Conservation (phyloP, 2,888 invertebrate genomes). For the Stenchaetothrips biformis region DNA sequence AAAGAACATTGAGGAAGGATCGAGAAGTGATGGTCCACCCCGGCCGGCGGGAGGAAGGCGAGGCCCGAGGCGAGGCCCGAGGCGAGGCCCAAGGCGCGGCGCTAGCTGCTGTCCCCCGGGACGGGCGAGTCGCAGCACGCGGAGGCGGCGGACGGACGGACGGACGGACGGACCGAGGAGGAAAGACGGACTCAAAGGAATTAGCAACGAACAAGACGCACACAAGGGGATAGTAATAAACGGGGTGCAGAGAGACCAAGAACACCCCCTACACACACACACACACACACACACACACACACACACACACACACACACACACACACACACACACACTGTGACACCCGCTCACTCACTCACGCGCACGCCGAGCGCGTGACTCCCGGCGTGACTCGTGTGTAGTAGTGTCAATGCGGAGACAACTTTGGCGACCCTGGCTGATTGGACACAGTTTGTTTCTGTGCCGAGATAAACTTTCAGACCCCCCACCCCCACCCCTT, state of each 20-base stretch:
- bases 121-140: not conserved
- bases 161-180: not conserved
- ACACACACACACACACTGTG: not conserved
- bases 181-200: not conserved
- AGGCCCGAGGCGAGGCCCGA: too few species aligned
- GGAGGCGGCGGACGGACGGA: too few species aligned
- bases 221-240: not conserved
- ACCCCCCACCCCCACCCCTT: not conserved
- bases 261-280: too few species aligned
- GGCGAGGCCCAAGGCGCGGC: too few species aligned
- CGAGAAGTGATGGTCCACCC: not conserved
- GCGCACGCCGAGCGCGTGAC: not conserved
- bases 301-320: too few species aligned
- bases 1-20: constrained; percentile 10
- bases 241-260: not conserved
- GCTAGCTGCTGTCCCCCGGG: not conserved
- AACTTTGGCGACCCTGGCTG: constrained; percentile 21
- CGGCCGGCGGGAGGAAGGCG: too few species aligned
- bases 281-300: too few species aligned
- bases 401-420: constrained; percentile 4
- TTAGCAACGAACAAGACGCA: not conserved
- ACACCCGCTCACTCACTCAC: not conserved
- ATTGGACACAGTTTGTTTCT: not conserved
- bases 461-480: not conserved
- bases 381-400: not conserved